Base-by-base conservation (phyloP, 2,888 invertebrate species). In the Dorcus hopei region DNA sequence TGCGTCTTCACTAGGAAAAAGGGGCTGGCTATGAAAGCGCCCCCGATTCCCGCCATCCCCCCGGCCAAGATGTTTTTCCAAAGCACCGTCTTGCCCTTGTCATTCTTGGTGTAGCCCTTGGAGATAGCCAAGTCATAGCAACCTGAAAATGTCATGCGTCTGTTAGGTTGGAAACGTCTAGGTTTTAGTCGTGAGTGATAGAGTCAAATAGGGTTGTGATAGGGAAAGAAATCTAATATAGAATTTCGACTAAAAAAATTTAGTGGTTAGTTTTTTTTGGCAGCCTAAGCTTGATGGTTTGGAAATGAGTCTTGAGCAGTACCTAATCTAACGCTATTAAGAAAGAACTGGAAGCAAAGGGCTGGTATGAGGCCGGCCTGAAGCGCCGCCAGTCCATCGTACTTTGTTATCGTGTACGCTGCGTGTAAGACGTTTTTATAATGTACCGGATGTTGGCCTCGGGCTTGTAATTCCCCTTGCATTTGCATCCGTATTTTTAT, bases 401-500 rank as follows among this genome's bases (percentile, higher is more conserved):
- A 87, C 67, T 84, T 86, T 0, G 85, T 89, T 52, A 96, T 89
- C 0, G 88, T 84, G 66, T 86, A 87, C 3, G 66, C 83, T 0
- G 91, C 94, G 72, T 93, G 92, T 7, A 91, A 79, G 0, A 94
- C 88, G 67, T 89, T 91, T 62, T 83, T 87, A 70, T 91, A 91
- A 61, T 86, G 86, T 49, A 86, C 84, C 0, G 83, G 80, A 72
- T 94, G 92, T 0, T 87, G 79, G 0, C 94, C 93, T 48, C 84
- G 83, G 0, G 87, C 85, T 61, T 85, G 84, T 33, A 95, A 74
- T 77, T 95, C 92, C 0, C 92, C 92, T 74, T 96, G 95, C 11
- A 96, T 80, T 74, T 96, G 95, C 70, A 95, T 85, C 9, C 95
- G 83, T 0, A 91, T 94, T 79, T 96, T 96, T 9, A 95, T 86